phyloP scores from a whole-genome alignment of 2,888 invertebrate genomes.

The Tubulanus polymorphus region DNA sequence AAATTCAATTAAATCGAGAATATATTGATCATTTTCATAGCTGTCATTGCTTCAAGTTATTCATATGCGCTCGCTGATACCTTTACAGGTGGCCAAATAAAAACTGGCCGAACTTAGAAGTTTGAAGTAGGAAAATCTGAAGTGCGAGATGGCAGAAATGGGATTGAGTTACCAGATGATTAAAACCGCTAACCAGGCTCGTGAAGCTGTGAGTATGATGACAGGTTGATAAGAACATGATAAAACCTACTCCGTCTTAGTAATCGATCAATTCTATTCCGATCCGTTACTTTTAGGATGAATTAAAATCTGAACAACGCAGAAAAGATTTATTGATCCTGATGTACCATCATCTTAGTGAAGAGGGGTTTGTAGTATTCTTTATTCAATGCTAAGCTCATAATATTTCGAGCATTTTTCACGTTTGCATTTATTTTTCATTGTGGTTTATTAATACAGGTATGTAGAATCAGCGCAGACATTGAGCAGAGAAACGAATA shows the following conservation, averaged over 20 bases:
- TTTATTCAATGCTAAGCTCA: background rate
- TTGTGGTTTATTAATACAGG: constrained; percentile 41
- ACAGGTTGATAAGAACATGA: background rate
- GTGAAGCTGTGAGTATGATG: constrained; percentile 45
- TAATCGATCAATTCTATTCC: background rate
- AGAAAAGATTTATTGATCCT: constrained; percentile 53
- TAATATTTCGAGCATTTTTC: background rate
- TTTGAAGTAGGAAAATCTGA: constrained; percentile 1
- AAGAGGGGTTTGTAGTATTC: constrained; percentile 52
- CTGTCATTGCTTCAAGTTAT: too few species aligned
- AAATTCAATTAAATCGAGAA: too few species aligned
- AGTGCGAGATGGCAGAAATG: constrained; percentile 13
- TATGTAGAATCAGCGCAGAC: constrained; percentile 63
- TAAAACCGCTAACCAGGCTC: constrained; percentile 48
- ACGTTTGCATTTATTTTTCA: background rate
- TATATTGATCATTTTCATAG: too few species aligned
- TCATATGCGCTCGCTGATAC: too few species aligned
- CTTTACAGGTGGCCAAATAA: too few species aligned
- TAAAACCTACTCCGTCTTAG: background rate
- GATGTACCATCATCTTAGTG: constrained; percentile 52
- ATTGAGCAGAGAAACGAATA: constrained; percentile 69
- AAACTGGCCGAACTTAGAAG: too few species aligned
- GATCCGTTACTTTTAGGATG: constrained; percentile 41
- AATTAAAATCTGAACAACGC: constrained; percentile 45
- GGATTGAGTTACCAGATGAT: constrained; percentile 51